Conservation (phyloP, 2,797 vertebrate genomes). For the Molossus molossus region DNA sequence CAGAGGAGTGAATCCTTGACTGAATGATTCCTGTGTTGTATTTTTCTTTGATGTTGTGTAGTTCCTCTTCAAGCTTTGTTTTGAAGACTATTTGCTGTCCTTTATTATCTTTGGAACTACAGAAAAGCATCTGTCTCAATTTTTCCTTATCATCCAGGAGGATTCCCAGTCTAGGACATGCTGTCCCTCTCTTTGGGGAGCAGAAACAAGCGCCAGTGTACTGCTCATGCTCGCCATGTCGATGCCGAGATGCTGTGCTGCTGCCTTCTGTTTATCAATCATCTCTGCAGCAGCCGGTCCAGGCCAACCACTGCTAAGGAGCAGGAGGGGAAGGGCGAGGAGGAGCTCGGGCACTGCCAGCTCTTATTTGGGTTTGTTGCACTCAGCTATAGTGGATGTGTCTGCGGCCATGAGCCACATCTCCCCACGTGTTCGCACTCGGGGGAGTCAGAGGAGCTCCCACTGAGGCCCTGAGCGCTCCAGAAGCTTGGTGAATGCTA, state of each 20-base stretch:
- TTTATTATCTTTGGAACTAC: background rate
- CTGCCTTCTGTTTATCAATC: background rate
- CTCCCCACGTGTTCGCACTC: background rate
- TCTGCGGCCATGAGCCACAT: background rate
- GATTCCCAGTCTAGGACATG: background rate
- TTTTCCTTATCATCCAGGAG: background rate
- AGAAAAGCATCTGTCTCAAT: background rate
- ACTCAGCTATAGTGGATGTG: background rate
- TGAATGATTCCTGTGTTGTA: background rate
- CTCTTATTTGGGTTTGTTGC: constrained; percentile 24
- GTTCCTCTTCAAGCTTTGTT: constrained; percentile 42
- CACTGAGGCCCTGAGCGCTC: fast-evolving
- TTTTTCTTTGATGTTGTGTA: background rate
- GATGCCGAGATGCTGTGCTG: background rate
- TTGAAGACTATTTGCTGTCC: background rate
- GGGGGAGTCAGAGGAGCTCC: background rate
- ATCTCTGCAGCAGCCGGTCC: background rate
- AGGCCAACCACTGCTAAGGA: background rate
- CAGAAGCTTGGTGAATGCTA: background rate
- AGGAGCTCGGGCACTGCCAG: background rate
- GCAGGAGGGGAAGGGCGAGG: background rate
- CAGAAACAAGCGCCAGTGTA: background rate
- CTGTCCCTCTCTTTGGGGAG: background rate
- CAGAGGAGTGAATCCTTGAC: background rate
- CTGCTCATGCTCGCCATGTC: background rate